Evolutionary conservation across 2,888 invertebrate genomes (phyloP).

Genomic region (Patella ulyssiponensis): DNA sequence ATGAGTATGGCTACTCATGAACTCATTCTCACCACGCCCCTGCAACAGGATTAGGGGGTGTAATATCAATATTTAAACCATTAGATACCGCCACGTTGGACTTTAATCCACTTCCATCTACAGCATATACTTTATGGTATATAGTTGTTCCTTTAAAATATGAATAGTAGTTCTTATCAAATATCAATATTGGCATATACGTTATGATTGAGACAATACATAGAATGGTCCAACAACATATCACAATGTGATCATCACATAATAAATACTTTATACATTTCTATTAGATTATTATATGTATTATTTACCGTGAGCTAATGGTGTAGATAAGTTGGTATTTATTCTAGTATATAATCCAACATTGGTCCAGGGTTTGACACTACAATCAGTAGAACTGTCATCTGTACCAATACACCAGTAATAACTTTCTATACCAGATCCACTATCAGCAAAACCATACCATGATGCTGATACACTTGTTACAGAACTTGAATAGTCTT

Average conservation of each 20-base stretch:
- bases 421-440: constrained; percentile 2
- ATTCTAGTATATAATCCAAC: constrained; percentile 4
- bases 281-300: too few species aligned
- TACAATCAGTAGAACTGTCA: constrained; percentile 10
- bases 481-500: not conserved
- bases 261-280: too few species aligned
- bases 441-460: constrained; percentile 15
- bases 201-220: too few species aligned
- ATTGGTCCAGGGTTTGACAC: not conserved
- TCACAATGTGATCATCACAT: too few species aligned
- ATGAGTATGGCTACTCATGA: too few species aligned
- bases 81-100: constrained; percentile 43
- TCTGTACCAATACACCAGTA: constrained; percentile 16
- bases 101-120: constrained; percentile 41
- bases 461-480: constrained; percentile 6
- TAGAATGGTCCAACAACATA: too few species aligned
- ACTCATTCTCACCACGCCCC: too few species aligned
- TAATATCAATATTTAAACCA: constrained; percentile 45
- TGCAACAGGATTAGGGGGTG: constrained; percentile 37
- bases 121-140: constrained; percentile 42
- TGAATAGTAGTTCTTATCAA: not conserved
- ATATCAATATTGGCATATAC: too few species aligned
- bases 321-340: not conserved
- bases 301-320: not conserved
- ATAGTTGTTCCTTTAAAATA: constrained; percentile 34